These are phyloP conservation scores for Druceiella hillmani DNA, from an alignment of 2,888 invertebrate genomes.

Conservation along the genomic window DNA sequence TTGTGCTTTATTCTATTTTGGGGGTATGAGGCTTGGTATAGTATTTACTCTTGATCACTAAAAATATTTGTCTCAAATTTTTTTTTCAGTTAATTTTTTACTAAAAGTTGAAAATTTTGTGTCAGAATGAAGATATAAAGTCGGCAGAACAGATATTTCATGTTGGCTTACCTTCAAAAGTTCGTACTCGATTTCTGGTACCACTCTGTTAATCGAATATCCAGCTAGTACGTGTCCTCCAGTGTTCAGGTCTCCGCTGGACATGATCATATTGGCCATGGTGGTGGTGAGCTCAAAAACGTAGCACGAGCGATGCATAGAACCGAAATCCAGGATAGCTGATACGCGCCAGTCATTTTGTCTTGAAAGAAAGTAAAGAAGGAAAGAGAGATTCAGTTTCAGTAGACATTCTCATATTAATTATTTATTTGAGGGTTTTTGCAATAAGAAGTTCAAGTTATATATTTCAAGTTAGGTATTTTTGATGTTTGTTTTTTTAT, in stretches of 20 bases:
- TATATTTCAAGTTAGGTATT: no score
- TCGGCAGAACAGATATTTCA: neutral
- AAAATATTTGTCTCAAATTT: constrained; percentile 5
- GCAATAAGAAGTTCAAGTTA: no score
- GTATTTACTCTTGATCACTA: neutral
- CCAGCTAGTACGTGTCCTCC: constrained; percentile 74
- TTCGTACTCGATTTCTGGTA: constrained; percentile 58
- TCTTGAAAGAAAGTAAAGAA: constrained; percentile 29
- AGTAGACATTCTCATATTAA: no score
- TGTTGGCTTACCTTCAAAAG: constrained; percentile 55
- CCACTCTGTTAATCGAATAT: constrained; percentile 55
- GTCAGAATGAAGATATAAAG: constrained; percentile 7
- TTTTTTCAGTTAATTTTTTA: no score
- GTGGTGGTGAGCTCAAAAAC: constrained; percentile 82
- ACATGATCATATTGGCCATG: constrained; percentile 74
- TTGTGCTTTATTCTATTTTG: no score
- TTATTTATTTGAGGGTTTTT: no score
- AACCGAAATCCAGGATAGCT: constrained; percentile 84
- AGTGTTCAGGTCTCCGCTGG: constrained; percentile 52
- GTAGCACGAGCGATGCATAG: constrained; percentile 65
- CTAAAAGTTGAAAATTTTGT: constrained; percentile 3
- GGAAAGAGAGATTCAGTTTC: no score
- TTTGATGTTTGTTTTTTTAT: no score
- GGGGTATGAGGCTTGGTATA: no score
- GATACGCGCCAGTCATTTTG: constrained; percentile 52